phyloP scores from a whole-genome alignment of 2,113 vertebrate species.

The Erinaceus europaeus region DNA sequence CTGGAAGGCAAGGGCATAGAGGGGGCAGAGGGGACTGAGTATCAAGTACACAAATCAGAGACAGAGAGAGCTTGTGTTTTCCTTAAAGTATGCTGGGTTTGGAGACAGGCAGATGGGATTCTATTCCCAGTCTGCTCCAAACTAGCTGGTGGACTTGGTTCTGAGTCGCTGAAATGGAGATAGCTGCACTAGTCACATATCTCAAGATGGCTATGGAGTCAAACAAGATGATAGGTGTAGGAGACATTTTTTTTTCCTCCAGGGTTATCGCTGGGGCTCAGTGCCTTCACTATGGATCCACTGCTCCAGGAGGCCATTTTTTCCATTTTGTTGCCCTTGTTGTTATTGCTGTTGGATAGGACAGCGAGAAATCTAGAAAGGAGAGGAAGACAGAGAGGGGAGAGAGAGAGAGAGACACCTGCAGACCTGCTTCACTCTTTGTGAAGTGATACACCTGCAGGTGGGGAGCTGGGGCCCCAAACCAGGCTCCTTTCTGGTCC shows the following conservation, averaged over 20 bases:
- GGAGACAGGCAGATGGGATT: neutral
- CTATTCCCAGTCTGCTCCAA: neutral
- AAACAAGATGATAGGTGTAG: neutral
- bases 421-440: no score
- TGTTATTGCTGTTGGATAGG: no score
- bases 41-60: neutral
- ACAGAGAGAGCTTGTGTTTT: neutral
- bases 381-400: no score
- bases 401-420: no score
- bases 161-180: neutral
- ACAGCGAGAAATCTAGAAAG: no score
- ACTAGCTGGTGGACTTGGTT: neutral
- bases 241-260: no score
- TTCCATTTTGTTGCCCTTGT: no score
- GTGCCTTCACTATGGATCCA: no score
- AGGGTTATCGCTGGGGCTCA: no score
- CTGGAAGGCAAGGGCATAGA: constrained; percentile 71
- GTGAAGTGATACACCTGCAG: no score
- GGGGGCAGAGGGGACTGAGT: neutral
- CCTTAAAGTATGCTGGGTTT: neutral
- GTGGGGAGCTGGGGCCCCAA: no score
- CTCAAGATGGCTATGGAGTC: neutral
- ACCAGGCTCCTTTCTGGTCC: no score
- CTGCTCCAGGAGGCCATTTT: neutral
- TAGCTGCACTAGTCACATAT: neutral